Conservation (phyloP, 2,113 vertebrate genomes). For the Bostrychus sinensis region DNA sequence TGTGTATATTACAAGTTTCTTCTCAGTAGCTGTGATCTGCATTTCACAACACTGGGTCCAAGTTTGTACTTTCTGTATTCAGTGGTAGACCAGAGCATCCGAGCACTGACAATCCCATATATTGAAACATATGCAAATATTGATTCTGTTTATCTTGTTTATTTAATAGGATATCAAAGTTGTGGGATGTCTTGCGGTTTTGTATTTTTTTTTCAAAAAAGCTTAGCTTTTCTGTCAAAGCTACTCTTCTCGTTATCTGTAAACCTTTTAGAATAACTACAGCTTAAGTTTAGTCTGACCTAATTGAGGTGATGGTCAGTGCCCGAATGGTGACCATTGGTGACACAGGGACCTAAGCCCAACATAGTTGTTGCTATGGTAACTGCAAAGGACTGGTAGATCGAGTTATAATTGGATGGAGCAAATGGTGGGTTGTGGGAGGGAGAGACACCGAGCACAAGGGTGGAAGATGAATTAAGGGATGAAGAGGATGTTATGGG, state of each 20-base stretch:
- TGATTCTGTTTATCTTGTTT: background rate
- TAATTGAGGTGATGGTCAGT: conserved; percentile 31
- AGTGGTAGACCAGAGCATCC: background rate
- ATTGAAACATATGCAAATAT: background rate
- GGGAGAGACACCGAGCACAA: conserved; percentile 64
- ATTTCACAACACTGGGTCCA: conserved; percentile 23
- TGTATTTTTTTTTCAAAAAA: background rate
- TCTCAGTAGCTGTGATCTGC: conserved; percentile 5
- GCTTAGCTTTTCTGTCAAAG: background rate
- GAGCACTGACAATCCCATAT: background rate
- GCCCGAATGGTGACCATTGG: conserved; percentile 39
- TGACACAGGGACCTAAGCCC: conserved; percentile 60
- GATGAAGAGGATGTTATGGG: conserved; percentile 52
- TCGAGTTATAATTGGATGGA: conserved; percentile 77
- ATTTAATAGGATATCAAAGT: too few species aligned
- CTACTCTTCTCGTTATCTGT: background rate
- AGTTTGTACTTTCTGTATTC: conserved; percentile 31
- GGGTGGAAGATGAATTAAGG: conserved; percentile 69
- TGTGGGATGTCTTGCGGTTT: too few species aligned
- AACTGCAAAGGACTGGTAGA: conserved; percentile 68
- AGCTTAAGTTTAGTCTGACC: conserved; percentile 33
- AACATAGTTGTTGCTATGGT: conserved; percentile 77
- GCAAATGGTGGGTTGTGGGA: conserved; percentile 71
- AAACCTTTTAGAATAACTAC: conserved; percentile 9
- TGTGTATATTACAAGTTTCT: conserved; percentile 60